A percentile compares a stretch with the other conserved stretches of the same genome.
phyloP scores from a whole-genome alignment of 2,113 vertebrate genomes.

The Lepus europaeus region DNA sequence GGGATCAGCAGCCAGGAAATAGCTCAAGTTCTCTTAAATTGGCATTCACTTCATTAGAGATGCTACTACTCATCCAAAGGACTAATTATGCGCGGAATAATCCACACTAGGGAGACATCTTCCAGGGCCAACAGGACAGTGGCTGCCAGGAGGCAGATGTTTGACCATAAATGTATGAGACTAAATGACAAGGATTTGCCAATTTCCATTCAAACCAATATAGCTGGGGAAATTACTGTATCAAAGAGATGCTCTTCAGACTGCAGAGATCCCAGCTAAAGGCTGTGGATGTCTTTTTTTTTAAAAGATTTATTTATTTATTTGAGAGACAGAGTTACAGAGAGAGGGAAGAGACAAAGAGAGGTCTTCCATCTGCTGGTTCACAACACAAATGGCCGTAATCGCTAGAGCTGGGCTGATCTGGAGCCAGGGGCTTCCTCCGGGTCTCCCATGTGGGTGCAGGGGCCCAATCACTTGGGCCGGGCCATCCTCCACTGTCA shows the following conservation, averaged over 20 bases:
- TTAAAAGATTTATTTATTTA: too few species aligned
- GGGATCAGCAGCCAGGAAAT: not conserved
- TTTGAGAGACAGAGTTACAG: too few species aligned
- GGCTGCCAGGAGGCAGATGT: not conserved
- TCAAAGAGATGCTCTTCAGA: constrained; percentile 49
- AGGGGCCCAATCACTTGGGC: too few species aligned
- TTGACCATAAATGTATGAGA: not conserved
- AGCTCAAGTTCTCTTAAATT: constrained; percentile 5
- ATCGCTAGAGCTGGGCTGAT: too few species aligned
- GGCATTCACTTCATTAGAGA: not conserved
- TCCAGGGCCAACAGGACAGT: not conserved
- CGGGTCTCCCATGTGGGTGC: too few species aligned
- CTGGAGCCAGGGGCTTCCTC: too few species aligned
- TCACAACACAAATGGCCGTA: too few species aligned
- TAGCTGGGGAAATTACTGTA: not conserved
- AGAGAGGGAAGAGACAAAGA: too few species aligned
- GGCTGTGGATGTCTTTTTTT: not conserved
- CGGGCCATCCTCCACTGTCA: too few species aligned
- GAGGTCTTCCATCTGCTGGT: too few species aligned
- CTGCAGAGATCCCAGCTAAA: not conserved
- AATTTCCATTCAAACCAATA: constrained; percentile 50
- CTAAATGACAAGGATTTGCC: not conserved
- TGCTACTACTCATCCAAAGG: not conserved
- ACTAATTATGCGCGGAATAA: not conserved
- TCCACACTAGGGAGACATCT: not conserved